Conservation (phyloP, 2,113 vertebrate genomes). For the Chionomys nivalis region DNA sequence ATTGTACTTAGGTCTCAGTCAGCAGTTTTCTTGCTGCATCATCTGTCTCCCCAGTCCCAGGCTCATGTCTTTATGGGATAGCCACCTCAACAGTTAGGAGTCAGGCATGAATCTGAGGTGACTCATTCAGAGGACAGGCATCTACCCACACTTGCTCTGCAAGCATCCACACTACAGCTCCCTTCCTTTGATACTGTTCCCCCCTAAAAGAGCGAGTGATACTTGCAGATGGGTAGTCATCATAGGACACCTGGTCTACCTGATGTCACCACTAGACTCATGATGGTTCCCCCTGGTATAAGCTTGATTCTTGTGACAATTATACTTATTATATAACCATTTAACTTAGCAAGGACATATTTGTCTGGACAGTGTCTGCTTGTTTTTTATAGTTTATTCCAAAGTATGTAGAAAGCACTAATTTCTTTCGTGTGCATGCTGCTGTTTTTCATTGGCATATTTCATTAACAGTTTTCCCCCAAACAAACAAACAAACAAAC, state of each 20-base stretch:
- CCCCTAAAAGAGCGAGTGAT: not conserved
- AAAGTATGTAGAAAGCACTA: not conserved
- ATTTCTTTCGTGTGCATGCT: not conserved
- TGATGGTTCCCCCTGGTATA: not conserved
- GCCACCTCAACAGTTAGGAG: not conserved
- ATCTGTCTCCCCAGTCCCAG: not conserved
- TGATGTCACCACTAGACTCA: not conserved
- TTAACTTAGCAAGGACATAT: too few species aligned
- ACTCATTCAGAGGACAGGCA: not conserved
- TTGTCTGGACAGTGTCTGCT: not conserved
- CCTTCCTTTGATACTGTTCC: not conserved
- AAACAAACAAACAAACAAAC: not conserved
- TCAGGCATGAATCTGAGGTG: not conserved
- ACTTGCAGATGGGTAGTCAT: not conserved
- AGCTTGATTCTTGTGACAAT: not conserved
- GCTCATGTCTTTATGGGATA: not conserved
- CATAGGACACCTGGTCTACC: not conserved
- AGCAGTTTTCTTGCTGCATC: not conserved
- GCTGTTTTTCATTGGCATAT: not conserved
- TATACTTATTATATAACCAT: too few species aligned
- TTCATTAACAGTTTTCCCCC: not conserved
- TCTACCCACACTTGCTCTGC: not conserved
- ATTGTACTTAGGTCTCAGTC: not conserved
- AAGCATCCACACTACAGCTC: not conserved
- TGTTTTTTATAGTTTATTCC: not conserved